Evolutionary conservation across 1,140 invertebrate genomes (phyloP), one percentile per base, ranked within the genome.

Genomic region (Ostrea denselamellosa): DNA sequence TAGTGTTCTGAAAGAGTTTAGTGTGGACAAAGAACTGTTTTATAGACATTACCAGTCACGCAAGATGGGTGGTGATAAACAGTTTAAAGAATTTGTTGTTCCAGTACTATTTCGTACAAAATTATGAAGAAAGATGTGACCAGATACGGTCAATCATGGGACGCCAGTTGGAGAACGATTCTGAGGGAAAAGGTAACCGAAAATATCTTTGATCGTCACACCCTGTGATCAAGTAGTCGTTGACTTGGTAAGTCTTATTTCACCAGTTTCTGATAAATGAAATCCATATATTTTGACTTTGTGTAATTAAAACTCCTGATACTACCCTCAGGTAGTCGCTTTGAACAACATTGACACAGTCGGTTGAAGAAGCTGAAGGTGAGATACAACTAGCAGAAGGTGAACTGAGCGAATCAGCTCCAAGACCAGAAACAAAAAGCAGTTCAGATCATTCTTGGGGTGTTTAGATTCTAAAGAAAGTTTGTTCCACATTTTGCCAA

Each of bases 401-500:
- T 56, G 14, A 56, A 17, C 9, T 9, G 54, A 9, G 14, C 14
- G 9, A 17, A 56, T 12, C 9, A 9, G 9, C 14, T 4, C 8
- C 85, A 28, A 22, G 8, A 25, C 85, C 85, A 52, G 14, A 34
- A 14, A 86, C 17, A 86, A 82, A 53, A 86, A 82, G 54, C 92
- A 95, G 28, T 83, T 96, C 0, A 77, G 87, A 10, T 89, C 89
- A 14, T 90, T 90, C 53, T 25, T 90, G 0, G 89, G 89, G 8
- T 90, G 28, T 65, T 77, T 19, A 82, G 85, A 10, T 90, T 22
- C 51, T 90, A 90, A 28, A n/a, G 83, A 0, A 87, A 92, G 85
- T 96, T 96, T 87, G 90, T 95, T 17, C 91, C 87, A 5, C 92
- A 94, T 85, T 93, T 94, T 25, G 92, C 94, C 2, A 54, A 87